Evolutionary conservation across 2,113 vertebrate species (phyloP).

Genomic region (Edolisoma coerulescens): DNA sequence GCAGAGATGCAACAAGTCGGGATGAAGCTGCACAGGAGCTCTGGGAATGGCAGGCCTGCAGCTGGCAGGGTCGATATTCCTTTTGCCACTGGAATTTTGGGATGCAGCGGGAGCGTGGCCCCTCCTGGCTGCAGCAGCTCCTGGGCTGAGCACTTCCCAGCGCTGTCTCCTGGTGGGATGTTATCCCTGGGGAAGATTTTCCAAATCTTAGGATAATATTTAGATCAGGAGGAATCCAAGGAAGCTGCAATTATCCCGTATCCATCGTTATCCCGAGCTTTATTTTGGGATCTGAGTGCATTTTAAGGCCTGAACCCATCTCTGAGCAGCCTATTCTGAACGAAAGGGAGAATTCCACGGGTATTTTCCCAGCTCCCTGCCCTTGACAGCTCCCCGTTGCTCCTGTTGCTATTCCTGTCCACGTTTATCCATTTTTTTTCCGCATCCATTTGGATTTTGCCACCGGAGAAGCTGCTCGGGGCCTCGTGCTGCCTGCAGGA

Average conservation of each 20-base stretch:
- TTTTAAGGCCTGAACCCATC: not conserved
- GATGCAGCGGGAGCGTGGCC: accelerated
- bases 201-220: not conserved
- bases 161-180: not conserved
- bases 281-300: not conserved
- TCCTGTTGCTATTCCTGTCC: not conserved
- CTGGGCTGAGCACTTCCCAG: accelerated
- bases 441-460: not conserved
- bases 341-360: not conserved
- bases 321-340: not conserved
- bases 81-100: not conserved
- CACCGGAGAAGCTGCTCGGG: not conserved
- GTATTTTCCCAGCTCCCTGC: not conserved
- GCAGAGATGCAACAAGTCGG: not conserved
- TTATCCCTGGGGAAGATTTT: not conserved
- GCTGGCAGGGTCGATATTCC: not conserved
- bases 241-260: not conserved
- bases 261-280: not conserved
- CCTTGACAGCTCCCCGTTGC: not conserved
- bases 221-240: not conserved
- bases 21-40: not conserved
- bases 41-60: not conserved
- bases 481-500: not conserved
- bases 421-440: not conserved
- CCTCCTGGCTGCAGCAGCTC: not conserved